Conservation (phyloP, 2,888 invertebrate species). For the Nomada flava region DNA sequence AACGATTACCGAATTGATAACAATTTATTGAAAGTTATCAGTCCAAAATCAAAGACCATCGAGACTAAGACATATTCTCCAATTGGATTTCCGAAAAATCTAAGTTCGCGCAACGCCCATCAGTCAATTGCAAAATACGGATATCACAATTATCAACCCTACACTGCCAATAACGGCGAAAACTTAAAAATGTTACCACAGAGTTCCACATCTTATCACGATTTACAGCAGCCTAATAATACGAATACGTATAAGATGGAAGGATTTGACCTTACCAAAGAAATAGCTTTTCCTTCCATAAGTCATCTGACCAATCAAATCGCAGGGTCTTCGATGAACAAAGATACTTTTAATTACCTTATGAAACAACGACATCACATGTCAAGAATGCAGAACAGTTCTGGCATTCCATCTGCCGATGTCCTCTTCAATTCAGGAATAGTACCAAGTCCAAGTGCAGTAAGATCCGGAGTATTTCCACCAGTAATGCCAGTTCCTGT, state of each 20-base stretch:
- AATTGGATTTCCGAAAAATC: slow-evolving; percentile 78
- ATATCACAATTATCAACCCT: slow-evolving; percentile 79
- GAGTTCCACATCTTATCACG: slow-evolving; percentile 73
- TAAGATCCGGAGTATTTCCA: slow-evolving; percentile 74
- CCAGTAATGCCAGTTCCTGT: slow-evolving; percentile 78
- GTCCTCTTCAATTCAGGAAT: slow-evolving; percentile 79
- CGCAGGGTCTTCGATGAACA: slow-evolving; percentile 72
- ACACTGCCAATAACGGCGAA: slow-evolving; percentile 78
- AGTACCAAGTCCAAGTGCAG: slow-evolving; percentile 70
- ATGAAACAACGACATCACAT: slow-evolving; percentile 80
- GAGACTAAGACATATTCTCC: slow-evolving; percentile 75
- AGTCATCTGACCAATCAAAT: slow-evolving; percentile 75
- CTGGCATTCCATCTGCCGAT: slow-evolving; percentile 76
- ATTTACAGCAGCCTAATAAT: slow-evolving; percentile 73
- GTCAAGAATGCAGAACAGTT: slow-evolving; percentile 69
- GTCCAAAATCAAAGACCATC: slow-evolving; percentile 73
- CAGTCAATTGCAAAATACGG: slow-evolving; percentile 76
- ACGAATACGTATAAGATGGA: slow-evolving; percentile 76
- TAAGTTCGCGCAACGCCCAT: slow-evolving; percentile 70
- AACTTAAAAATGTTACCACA: slow-evolving; percentile 75
- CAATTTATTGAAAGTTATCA: slow-evolving; percentile 75
- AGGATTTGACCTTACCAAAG: slow-evolving; percentile 75
- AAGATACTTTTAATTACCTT: slow-evolving; percentile 78
- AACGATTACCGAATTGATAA: slow-evolving; percentile 78
- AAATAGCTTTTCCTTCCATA: slow-evolving; percentile 72